Conservation (phyloP, 2,113 vertebrate genomes). For the Casuarius casuarius region DNA sequence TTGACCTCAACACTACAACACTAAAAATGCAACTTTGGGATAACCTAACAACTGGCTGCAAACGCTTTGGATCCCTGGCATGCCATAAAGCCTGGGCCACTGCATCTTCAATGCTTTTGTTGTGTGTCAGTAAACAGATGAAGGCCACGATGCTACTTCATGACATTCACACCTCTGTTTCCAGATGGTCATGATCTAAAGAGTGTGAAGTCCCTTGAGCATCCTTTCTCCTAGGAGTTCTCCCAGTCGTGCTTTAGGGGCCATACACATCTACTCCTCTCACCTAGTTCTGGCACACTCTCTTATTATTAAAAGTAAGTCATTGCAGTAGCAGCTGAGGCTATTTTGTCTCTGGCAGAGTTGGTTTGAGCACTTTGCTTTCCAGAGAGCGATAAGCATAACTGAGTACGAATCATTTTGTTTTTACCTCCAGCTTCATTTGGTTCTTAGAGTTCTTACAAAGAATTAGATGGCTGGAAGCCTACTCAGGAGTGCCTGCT, state of each 20-base stretch:
- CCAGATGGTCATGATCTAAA: not conserved
- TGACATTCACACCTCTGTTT: not conserved
- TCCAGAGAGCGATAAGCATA: not conserved
- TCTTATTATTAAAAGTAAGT: not conserved
- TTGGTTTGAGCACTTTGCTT: constrained; percentile 1
- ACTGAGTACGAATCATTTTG: not conserved
- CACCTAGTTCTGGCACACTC: not conserved
- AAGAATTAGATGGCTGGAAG: not conserved
- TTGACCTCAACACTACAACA: not conserved
- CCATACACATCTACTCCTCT: not conserved
- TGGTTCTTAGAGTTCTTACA: not conserved
- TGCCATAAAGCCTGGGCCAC: not conserved
- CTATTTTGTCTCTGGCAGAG: not conserved
- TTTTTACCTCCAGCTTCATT: not conserved
- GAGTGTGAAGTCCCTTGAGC: not conserved
- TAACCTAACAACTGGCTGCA: not conserved
- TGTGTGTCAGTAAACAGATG: not conserved
- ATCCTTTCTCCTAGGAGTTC: not conserved
- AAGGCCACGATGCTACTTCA: not conserved
- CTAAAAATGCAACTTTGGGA: not conserved
- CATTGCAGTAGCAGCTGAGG: rapidly evolving
- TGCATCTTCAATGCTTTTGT: not conserved
- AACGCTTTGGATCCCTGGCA: not conserved
- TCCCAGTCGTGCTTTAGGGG: not conserved
- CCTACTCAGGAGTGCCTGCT: not conserved